Evolutionary conservation across 2,888 invertebrate species (phyloP), one percentile per base, ranked within the genome.

Genomic region (Mythimna ferrago): DNA sequence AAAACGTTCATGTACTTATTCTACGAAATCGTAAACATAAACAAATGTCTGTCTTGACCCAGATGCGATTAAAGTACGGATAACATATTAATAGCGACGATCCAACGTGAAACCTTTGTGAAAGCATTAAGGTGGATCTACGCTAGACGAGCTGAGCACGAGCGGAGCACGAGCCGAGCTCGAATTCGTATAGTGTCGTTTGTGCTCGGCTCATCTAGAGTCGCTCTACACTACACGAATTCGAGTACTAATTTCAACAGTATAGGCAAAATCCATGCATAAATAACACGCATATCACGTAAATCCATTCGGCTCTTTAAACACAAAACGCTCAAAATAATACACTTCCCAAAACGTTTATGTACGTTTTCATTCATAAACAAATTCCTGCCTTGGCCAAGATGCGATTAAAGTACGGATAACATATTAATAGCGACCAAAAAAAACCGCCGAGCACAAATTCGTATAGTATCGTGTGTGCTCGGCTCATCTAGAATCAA

Each of bases 341-440:
- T 21, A 53, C 10, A 38, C 41, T 51, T 53, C 10, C 26, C 3
- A 38, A 73, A 53, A 51, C n/a, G 10, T 56, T 58, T 16, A 48
- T 6, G 48, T 53, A 60, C 61, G 32, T 32, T 32, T 32, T 7
- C 53, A 60, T 71, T 65, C 48, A 21, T 53, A 73, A 62, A 75
- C 48, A 56, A 79, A 66, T 63, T 48, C 21, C 48, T 56, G 51
- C 53, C 60, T 66, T 19, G 19, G 44, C 44, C 11, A 44, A 66
- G 76, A 73, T 58, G 21, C 70, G 60, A 82, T 84, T 77, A 69
- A 65, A 69, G 56, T 72, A 67, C 48, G 38, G 57, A 66, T 80
- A 80, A 83, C 67, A 66, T 74, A 76, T 74, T 79, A 74, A 76
- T 64, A 77, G 63, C 66, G 11, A 66, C 38, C n/a, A n/a, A n/a